These are phyloP conservation scores for Orussus abietinus DNA, from an alignment of 1,140 invertebrate species.

Conservation along the genomic window DNA sequence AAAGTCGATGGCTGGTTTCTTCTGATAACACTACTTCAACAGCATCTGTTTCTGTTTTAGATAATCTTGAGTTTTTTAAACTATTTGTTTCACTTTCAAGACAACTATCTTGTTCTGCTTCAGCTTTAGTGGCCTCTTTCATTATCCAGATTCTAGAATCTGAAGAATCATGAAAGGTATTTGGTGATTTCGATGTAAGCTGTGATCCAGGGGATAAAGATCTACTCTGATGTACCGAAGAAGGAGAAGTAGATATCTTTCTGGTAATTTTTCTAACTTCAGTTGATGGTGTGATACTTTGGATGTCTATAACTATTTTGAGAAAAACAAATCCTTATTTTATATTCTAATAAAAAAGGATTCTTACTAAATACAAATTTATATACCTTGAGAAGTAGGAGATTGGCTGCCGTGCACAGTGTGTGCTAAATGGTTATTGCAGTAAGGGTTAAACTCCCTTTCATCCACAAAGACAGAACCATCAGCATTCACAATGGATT, in stretches of 20 bases:
- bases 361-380: not conserved
- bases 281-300: slow-evolving; percentile 21
- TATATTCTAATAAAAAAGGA: not conserved
- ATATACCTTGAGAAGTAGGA: slow-evolving; percentile 33
- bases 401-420: slow-evolving; percentile 29
- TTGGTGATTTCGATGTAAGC: slow-evolving; percentile 24
- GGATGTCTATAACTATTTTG: slow-evolving; percentile 38
- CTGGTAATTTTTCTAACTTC: slow-evolving; percentile 31
- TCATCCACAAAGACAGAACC: slow-evolving; percentile 46
- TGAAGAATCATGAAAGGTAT: slow-evolving; percentile 23
- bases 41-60: slow-evolving; percentile 6
- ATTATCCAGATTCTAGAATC: slow-evolving; percentile 35
- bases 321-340: slow-evolving; percentile 3
- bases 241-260: slow-evolving; percentile 15
- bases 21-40: slow-evolving; percentile 32
- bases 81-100: slow-evolving; percentile 31
- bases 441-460: slow-evolving; percentile 41
- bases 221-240: slow-evolving; percentile 17
- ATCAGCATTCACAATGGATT: slow-evolving; percentile 44
- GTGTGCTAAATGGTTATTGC: slow-evolving; percentile 32
- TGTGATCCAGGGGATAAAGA: slow-evolving; percentile 14
- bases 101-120: slow-evolving; percentile 29
- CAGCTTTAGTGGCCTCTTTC: slow-evolving; percentile 17
- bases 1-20: slow-evolving; percentile 35
- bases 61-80: too few species aligned